Evolutionary conservation across 2,888 invertebrate genomes (phyloP).

Genomic region (Auanema sp.): DNA sequence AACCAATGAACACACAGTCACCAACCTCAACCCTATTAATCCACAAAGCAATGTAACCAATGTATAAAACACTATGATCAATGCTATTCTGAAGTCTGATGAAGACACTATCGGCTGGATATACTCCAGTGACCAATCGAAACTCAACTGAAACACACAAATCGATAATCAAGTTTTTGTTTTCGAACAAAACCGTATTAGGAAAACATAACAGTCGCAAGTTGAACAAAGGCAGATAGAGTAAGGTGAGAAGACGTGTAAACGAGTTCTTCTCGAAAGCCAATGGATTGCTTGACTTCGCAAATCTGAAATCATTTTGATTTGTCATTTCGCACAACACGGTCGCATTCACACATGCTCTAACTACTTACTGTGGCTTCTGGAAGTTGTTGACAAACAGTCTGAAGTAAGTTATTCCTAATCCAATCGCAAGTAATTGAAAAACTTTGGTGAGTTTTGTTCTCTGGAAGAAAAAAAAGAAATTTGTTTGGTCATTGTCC

Average conservation of each 20-base stretch:
- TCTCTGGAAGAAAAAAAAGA: too few species aligned
- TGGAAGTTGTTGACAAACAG: constrained; percentile 66
- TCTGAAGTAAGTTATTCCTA: constrained; percentile 74
- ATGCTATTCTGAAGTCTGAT: constrained; percentile 73
- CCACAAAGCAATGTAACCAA: background rate
- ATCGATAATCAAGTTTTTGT: background rate
- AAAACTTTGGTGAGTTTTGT: too few species aligned
- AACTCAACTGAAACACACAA: constrained; percentile 76
- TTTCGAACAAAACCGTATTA: constrained; percentile 21
- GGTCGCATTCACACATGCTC: too few species aligned
- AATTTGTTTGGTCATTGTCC: too few species aligned
- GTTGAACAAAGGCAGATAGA: constrained; percentile 88
- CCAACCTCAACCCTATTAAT: background rate
- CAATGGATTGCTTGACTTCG: constrained; percentile 92
- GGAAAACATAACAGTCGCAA: constrained; percentile 84
- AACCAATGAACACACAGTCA: background rate
- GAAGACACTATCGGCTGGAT: constrained; percentile 81
- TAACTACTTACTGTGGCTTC: constrained; percentile 44
- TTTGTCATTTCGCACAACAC: too few species aligned
- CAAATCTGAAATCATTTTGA: constrained; percentile 65
- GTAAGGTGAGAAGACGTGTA: constrained; percentile 82
- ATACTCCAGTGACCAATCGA: constrained; percentile 99
- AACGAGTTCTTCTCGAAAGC: constrained; percentile 81
- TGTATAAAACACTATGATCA: constrained; percentile 18
- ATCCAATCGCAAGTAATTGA: constrained; percentile 2